Percentiles rank a stretch among this genome's conserved stretches.
These are phyloP conservation scores for Brachyopa scutellaris DNA, from an alignment of 2,888 invertebrate species.

Conservation along the genomic window DNA sequence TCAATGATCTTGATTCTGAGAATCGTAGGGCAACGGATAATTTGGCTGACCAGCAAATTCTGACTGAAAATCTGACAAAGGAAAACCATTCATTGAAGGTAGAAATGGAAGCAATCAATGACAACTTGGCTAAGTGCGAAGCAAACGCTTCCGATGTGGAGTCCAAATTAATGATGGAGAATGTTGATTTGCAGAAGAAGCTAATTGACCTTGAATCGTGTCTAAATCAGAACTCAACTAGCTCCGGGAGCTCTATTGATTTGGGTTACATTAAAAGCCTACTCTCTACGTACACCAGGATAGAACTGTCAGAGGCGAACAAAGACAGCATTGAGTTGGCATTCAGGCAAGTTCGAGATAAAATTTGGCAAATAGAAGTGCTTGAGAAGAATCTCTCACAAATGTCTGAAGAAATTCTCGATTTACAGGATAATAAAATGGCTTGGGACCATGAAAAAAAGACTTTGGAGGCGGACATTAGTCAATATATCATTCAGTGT, in stretches of 20 bases:
- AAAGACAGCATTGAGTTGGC: constrained; percentile 76
- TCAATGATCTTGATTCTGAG: constrained; percentile 72
- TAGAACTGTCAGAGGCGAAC: constrained; percentile 71
- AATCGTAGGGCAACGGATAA: constrained; percentile 48
- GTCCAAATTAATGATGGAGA: constrained; percentile 74
- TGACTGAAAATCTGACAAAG: constrained; percentile 74
- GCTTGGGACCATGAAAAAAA: constrained; percentile 84
- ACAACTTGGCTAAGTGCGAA: constrained; percentile 70
- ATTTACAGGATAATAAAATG: constrained; percentile 81
- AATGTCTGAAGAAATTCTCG: constrained; percentile 83
- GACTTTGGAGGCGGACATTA: constrained; percentile 81
- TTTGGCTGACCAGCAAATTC: constrained; percentile 19
- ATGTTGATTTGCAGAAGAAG: constrained; percentile 75
- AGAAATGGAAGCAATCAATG: constrained; percentile 77
- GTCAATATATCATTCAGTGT: constrained; percentile 84
- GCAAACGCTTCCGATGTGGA: constrained; percentile 74
- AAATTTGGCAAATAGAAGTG: constrained; percentile 84
- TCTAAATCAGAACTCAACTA: constrained; percentile 45
- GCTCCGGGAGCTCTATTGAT: constrained; percentile 31
- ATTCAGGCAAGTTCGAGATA: constrained; percentile 84
- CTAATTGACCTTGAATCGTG: constrained; percentile 79
- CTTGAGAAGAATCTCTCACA: constrained; percentile 84
- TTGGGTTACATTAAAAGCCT: constrained; percentile 75
- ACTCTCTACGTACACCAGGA: constrained; percentile 75
- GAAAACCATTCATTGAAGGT: constrained; percentile 78